Conservation (phyloP, 2,797 vertebrate species). For the Cyprinella venusta region DNA sequence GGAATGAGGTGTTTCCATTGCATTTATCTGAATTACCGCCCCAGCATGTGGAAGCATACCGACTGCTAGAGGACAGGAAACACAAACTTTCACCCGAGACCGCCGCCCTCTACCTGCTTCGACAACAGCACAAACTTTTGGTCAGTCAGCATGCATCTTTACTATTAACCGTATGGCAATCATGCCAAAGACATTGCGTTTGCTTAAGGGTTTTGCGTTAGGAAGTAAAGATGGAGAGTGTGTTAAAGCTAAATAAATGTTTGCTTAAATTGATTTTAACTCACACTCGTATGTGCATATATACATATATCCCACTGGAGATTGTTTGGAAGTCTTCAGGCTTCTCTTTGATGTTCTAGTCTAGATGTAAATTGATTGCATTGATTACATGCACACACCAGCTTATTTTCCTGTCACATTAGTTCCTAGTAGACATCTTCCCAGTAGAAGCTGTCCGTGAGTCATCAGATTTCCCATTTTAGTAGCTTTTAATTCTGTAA, state of each 20-base stretch:
- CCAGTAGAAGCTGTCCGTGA: slow-evolving; percentile 71
- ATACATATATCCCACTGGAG: slow-evolving; percentile 9
- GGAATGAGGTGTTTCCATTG: slow-evolving; percentile 74
- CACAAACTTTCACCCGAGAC: slow-evolving; percentile 65
- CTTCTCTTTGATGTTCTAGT: slow-evolving; percentile 5
- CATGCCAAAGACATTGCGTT: not conserved
- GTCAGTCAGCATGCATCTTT: slow-evolving; percentile 72
- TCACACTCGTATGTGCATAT: slow-evolving; percentile 5
- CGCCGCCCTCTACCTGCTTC: slow-evolving; percentile 67
- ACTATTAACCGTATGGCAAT: not conserved
- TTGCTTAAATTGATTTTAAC: slow-evolving; percentile 24
- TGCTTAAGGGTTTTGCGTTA: not conserved
- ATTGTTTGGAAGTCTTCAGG: slow-evolving; percentile 45
- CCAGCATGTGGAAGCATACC: slow-evolving; percentile 65
- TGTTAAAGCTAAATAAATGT: slow-evolving; percentile 21
- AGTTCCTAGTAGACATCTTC: slow-evolving; percentile 36
- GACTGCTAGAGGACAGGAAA: slow-evolving; percentile 70
- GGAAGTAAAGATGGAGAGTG: not conserved
- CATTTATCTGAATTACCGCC: slow-evolving; percentile 65
- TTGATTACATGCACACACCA: slow-evolving; percentile 44
- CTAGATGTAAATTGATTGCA: slow-evolving; percentile 44
- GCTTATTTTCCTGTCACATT: slow-evolving; percentile 51
- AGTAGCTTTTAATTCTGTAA: slow-evolving; percentile 66
- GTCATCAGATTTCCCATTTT: slow-evolving; percentile 74
- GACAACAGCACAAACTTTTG: slow-evolving; percentile 69